phyloP scores from a whole-genome alignment of 2,113 vertebrate species.

The Garra rufa region DNA sequence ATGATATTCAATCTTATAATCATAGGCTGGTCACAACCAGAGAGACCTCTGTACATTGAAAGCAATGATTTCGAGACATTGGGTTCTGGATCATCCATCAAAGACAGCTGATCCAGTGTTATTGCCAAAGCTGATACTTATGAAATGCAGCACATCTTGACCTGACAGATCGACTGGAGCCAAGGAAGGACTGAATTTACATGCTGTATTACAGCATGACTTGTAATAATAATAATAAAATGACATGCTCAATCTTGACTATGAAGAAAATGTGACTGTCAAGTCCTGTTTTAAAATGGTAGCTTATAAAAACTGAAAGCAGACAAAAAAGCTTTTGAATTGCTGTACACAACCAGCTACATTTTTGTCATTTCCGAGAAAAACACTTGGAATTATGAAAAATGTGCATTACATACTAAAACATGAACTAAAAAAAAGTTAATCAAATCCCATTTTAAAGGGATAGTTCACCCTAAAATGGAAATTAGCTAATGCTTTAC shows the following conservation, averaged over 20 bases:
- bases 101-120: conserved; percentile 44
- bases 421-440: too few relatives aligned
- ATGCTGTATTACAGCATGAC: conserved; percentile 4
- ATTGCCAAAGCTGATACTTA: background rate
- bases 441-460: too few relatives aligned
- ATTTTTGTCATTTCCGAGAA: too few relatives aligned
- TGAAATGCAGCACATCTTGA: conserved; percentile 10
- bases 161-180: background rate
- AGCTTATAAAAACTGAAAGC: background rate
- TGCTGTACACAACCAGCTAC: too few relatives aligned
- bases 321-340: too few relatives aligned
- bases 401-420: too few relatives aligned
- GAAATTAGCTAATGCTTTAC: too few relatives aligned
- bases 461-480: too few relatives aligned
- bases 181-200: background rate
- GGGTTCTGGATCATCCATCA: conserved; percentile 56
- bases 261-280: background rate
- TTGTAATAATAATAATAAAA: conserved; percentile 6
- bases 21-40: conserved; percentile 56
- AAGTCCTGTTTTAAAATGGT: background rate
- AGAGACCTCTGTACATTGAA: conserved; percentile 47
- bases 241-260: background rate
- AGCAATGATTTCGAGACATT: conserved; percentile 51
- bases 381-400: too few relatives aligned
- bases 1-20: conserved; percentile 60